Evolutionary conservation across 2,888 invertebrate genomes (phyloP).

Genomic region (Physocephala rufipes): DNA sequence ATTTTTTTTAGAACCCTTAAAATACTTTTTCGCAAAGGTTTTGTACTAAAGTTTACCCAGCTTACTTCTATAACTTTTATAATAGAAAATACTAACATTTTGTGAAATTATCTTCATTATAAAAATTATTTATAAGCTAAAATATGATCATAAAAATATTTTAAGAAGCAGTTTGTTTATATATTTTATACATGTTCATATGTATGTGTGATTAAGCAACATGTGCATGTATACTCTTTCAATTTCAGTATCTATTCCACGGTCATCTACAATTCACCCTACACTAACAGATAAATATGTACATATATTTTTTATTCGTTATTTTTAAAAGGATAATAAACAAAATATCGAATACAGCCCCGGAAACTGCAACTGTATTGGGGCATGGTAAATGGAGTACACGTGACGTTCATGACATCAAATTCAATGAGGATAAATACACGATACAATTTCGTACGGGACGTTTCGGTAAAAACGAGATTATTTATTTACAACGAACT

Average conservation of each 20-base stretch:
- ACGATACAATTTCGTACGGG: conserved; percentile 80
- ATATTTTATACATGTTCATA: not conserved
- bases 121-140: too few relatives aligned
- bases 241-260: not conserved
- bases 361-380: conserved; percentile 48
- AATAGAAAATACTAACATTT: too few relatives aligned
- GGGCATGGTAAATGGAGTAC: conserved; percentile 73
- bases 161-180: too few relatives aligned
- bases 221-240: not conserved
- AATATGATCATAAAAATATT: too few relatives aligned
- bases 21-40: too few relatives aligned
- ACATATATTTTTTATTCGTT: not conserved
- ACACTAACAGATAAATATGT: not conserved
- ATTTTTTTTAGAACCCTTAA: too few relatives aligned
- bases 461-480: conserved; percentile 68
- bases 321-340: conserved; percentile 43
- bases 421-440: conserved; percentile 86
- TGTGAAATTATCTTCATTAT: too few relatives aligned
- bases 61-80: too few relatives aligned
- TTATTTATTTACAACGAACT: too few relatives aligned
- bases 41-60: too few relatives aligned
- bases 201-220: not conserved
- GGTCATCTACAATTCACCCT: not conserved
- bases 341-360: conserved; percentile 46
- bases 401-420: conserved; percentile 78